Conservation (phyloP, 2,113 vertebrate genomes). For the Falco punctatus region DNA sequence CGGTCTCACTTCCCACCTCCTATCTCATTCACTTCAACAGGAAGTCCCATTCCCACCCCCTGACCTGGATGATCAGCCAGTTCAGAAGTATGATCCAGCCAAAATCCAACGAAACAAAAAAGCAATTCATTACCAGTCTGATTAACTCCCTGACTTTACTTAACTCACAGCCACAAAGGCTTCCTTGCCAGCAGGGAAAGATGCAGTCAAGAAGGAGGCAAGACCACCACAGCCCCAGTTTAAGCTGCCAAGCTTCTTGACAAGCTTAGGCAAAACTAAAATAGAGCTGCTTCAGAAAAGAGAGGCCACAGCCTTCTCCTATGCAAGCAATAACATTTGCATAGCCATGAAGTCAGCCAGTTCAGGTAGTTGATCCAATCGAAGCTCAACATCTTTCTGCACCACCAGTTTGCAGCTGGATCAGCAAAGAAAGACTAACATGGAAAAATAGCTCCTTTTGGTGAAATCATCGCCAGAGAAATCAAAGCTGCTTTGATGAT, state of each 20-base stretch:
- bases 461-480: not conserved
- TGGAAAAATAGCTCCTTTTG: not conserved
- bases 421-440: not conserved
- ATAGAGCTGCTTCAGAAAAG: conserved; percentile 1
- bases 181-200: not conserved
- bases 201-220: not conserved
- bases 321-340: not conserved
- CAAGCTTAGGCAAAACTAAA: not conserved
- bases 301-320: not conserved
- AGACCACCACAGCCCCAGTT: not conserved
- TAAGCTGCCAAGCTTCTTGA: not conserved
- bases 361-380: not conserved
- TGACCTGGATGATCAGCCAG: not conserved
- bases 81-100: not conserved
- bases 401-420: not conserved
- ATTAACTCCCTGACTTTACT: not conserved
- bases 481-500: not conserved
- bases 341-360: not conserved
- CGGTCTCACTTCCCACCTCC: not conserved
- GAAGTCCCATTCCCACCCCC: not conserved
- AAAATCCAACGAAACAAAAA: conserved; percentile 27
- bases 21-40: not conserved
- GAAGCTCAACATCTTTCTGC: not conserved
- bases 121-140: not conserved
- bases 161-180: not conserved